These are phyloP conservation scores for Onychostoma macrolepis DNA, from an alignment of 2,113 vertebrate species.

Conservation along the genomic window DNA sequence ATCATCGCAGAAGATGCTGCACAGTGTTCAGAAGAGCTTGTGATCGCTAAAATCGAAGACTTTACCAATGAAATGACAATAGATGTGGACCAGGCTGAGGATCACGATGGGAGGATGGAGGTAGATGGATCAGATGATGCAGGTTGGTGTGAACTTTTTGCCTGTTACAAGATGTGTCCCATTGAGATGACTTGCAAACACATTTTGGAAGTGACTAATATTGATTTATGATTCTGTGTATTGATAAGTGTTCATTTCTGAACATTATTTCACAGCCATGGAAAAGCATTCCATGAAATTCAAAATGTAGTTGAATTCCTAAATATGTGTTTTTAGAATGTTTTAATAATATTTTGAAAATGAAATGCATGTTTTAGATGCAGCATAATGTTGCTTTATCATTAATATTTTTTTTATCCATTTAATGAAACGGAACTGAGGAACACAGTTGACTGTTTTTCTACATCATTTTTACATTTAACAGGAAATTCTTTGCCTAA, in stretches of 20 bases:
- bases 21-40: neutral
- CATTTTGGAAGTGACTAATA: neutral
- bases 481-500: neutral
- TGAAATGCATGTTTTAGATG: neutral
- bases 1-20: neutral
- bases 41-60: neutral
- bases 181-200: neutral
- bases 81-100: neutral
- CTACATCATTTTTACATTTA: neutral
- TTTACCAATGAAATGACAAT: neutral
- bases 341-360: neutral
- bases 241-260: no score
- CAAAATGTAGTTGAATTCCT: no score
- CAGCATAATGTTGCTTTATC: neutral
- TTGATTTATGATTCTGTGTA: no score
- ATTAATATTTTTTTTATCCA: neutral
- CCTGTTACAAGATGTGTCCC: neutral
- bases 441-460: neutral
- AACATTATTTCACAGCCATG: no score
- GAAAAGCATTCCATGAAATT: no score
- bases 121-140: neutral
- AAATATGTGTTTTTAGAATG: no score
- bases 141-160: constrained; percentile 29
- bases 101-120: constrained; percentile 4
- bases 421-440: neutral